phyloP scores from a whole-genome alignment of 2,888 invertebrate species.

The Drepanosiphum platanoidis region DNA sequence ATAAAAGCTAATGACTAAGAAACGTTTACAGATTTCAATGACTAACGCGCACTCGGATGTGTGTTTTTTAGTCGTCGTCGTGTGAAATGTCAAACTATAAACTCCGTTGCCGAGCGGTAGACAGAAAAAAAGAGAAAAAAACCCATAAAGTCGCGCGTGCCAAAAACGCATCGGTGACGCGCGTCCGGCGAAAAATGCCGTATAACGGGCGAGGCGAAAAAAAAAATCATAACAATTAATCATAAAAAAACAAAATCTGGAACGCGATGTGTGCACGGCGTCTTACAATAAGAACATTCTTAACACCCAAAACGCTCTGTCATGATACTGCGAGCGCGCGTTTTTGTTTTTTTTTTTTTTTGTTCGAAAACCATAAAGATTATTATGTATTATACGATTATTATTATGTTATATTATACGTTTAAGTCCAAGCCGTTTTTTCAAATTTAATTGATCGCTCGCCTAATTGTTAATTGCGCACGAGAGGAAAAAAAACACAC shows the following conservation, averaged over 20 bases:
- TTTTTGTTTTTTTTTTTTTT: background rate
- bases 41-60: background rate
- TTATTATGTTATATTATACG: no score
- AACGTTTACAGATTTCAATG: slow-evolving; percentile 22
- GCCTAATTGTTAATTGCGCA: background rate
- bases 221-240: background rate
- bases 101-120: background rate
- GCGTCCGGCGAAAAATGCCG: background rate
- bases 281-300: background rate
- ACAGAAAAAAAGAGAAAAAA: no score
- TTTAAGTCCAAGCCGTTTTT: background rate
- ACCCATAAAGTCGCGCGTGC: background rate
- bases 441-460: background rate
- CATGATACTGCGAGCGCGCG: background rate
- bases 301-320: background rate
- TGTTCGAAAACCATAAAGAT: no score
- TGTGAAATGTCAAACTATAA: slow-evolving; percentile 40
- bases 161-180: background rate
- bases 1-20: slow-evolving; percentile 23
- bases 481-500: background rate
- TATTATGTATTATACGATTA: no score
- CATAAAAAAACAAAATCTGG: no score
- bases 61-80: background rate
- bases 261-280: background rate
- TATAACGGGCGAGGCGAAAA: background rate